Evolutionary conservation across 2,797 vertebrate genomes (phyloP).

Genomic region (Sebastes iracundus): DNA sequence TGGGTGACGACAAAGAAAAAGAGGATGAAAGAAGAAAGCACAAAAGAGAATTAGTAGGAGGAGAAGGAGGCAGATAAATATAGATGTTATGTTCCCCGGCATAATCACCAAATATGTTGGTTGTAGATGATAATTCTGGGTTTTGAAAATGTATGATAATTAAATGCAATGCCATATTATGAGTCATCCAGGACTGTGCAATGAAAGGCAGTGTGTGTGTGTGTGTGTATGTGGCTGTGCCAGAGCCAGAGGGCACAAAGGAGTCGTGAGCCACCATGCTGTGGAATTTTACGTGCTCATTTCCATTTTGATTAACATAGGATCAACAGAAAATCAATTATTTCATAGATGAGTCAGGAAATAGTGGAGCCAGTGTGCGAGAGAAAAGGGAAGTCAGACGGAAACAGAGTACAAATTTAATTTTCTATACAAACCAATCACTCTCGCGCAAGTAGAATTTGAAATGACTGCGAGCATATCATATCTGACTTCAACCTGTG

Average conservation of each 20-base stretch:
- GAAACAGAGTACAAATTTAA: slow-evolving; percentile 40
- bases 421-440: slow-evolving; percentile 32
- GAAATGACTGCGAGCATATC: slow-evolving; percentile 13
- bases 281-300: slow-evolving; percentile 74
- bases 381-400: slow-evolving; percentile 18
- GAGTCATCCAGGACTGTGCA: slow-evolving; percentile 49
- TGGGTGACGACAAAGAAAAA: slow-evolving; percentile 22
- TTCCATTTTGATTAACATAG: slow-evolving; percentile 79
- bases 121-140: slow-evolving; percentile 53
- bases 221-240: slow-evolving; percentile 24
- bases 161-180: slow-evolving; percentile 63
- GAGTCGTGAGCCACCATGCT: slow-evolving; percentile 66
- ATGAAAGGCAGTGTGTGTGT: neutral
- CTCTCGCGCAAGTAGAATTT: slow-evolving; percentile 13
- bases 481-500: slow-evolving; percentile 42
- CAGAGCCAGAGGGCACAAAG: slow-evolving; percentile 41
- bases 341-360: slow-evolving; percentile 56
- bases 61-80: slow-evolving; percentile 60
- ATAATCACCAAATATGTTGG: slow-evolving; percentile 61
- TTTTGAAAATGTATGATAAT: slow-evolving; percentile 68
- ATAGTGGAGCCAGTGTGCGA: slow-evolving; percentile 26
- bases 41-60: slow-evolving; percentile 56
- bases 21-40: slow-evolving; percentile 30
- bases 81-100: slow-evolving; percentile 49
- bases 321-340: slow-evolving; percentile 78